These are phyloP conservation scores for Rhodophaea formosa DNA, from an alignment of 2,888 invertebrate species.

Conservation along the genomic window DNA sequence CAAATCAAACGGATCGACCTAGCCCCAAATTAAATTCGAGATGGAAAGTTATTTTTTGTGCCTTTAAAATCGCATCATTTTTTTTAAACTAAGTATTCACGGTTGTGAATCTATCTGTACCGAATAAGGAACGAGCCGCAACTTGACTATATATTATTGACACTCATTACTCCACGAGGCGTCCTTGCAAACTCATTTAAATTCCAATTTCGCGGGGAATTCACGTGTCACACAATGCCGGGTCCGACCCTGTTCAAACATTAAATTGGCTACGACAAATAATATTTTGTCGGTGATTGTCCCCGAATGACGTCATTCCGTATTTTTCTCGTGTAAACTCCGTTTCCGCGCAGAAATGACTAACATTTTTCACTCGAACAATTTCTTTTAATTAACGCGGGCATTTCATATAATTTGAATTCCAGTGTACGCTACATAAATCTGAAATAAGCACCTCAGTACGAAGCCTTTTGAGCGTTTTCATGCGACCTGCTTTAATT, in stretches of 20 bases:
- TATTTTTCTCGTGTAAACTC: slow-evolving; percentile 4
- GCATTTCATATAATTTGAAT: background rate
- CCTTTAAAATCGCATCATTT: no score
- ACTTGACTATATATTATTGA: slow-evolving; percentile 15
- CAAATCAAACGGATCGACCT: no score
- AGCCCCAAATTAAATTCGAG: no score
- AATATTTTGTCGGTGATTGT: slow-evolving; percentile 24
- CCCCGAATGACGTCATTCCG: slow-evolving; percentile 5
- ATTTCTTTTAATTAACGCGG: slow-evolving; percentile 5
- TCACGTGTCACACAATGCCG: slow-evolving; percentile 19
- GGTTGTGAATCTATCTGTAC: no score
- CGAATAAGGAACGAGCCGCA: background rate
- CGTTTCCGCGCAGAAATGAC: background rate
- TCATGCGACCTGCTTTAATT: no score
- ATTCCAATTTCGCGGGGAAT: slow-evolving; percentile 23
- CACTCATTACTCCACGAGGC: slow-evolving; percentile 14
- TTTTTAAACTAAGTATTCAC: no score
- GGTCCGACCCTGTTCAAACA: slow-evolving; percentile 23
- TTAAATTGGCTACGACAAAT: slow-evolving; percentile 27
- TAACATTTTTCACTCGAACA: background rate
- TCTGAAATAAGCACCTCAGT: background rate
- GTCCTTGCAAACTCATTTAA: slow-evolving; percentile 26
- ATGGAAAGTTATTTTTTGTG: no score
- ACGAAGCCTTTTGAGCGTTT: background rate
- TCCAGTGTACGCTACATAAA: background rate